These are phyloP conservation scores for Platalea minor DNA, from an alignment of 2,797 vertebrate genomes.

Conservation along the genomic window DNA sequence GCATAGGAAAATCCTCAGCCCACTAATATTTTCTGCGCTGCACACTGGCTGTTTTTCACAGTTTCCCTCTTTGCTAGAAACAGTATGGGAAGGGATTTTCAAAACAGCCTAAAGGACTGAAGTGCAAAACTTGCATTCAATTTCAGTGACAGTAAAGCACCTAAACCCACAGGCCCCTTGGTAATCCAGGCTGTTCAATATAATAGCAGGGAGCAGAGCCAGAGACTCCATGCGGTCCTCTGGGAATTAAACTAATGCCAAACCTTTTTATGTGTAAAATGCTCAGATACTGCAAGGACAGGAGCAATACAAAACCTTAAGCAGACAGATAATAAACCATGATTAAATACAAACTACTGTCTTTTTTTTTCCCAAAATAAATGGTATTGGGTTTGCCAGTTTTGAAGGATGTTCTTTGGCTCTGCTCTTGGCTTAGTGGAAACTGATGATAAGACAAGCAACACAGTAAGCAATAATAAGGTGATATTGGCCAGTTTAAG, in stretches of 20 bases:
- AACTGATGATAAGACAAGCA: background rate
- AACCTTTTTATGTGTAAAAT: background rate
- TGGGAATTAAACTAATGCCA: background rate
- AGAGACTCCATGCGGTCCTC: background rate
- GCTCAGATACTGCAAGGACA: background rate
- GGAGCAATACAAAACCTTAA: background rate
- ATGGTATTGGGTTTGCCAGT: background rate
- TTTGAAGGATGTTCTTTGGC: constrained; percentile 2
- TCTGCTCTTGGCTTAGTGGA: background rate
- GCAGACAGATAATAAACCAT: background rate
- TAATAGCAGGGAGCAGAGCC: background rate
- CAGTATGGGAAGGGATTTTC: background rate
- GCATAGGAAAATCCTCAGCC: background rate
- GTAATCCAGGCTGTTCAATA: background rate
- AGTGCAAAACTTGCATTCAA: background rate
- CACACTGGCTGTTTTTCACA: background rate
- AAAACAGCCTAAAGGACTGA: background rate
- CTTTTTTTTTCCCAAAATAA: background rate
- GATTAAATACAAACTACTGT: background rate
- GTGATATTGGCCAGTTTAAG: background rate
- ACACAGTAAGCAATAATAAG: background rate
- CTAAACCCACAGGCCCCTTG: background rate
- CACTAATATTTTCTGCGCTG: background rate
- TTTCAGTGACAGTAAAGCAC: background rate
- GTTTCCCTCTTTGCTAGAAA: background rate